Evolutionary conservation across 2,113 vertebrate genomes (phyloP), one percentile per base, ranked within the genome.

Genomic region (Euleptes europaea): DNA sequence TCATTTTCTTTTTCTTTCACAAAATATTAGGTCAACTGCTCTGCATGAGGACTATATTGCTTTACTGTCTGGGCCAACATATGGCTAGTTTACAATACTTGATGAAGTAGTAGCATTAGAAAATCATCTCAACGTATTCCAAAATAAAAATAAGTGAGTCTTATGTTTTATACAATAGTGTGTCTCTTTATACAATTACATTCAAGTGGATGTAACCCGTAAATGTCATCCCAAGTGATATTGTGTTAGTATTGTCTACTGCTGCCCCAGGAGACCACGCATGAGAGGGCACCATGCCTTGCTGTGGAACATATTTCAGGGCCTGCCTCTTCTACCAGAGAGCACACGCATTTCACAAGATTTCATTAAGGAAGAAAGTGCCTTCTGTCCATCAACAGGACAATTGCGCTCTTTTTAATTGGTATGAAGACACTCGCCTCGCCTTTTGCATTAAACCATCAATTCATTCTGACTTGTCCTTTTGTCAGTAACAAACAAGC

Each of bases 401-500:
- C 23, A 35, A 21, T 44, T 74, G 60, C 3, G 5, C 0, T 66
- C 67, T 83, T 88, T 89, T 87, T 80, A 84, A 77, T 77, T 75
- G 19, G 5, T 23, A 83, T 13, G 28, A 28, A 83, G 17, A 85
- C 31, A 65, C 73, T 26, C 42, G 17, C 78, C 85, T 86, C 5
- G 1, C 21, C 83, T 84, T 88, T 71, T 60, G 69, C 69, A 80
- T 85, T 63, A 80, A 80, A 71, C 1, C 79, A 57, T 10, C 75
- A 84, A 23, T 74, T 1, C 1, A 49, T 72, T 10, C 26, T 14
- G 14, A 38, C 63, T 70, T 80, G 40, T 77, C 81, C 71, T 85
- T 54, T 83, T 78, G 49, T 31, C 5, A 47, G 51, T 84, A 2
- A 19, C 0, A 89, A 88, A 86, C 0, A 0, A 31, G 72, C 86